Percentiles rank a stretch among this genome's conserved stretches.
These are phyloP conservation scores for Synergus umbraculus DNA, from an alignment of 2,888 invertebrate species.

Conservation along the genomic window DNA sequence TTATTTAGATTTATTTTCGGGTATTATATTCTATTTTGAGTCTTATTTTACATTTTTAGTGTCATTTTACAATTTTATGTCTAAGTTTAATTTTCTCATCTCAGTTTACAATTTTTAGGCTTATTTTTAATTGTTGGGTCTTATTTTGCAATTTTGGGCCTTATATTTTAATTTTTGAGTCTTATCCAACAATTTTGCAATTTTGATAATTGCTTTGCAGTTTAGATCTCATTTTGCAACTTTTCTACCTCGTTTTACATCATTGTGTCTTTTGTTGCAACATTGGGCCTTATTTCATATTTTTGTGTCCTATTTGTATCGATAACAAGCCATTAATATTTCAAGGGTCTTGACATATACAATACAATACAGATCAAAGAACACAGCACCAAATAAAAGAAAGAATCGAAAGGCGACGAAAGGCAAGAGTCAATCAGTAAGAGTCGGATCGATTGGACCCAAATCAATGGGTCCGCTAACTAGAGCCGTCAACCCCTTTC, in stretches of 20 bases:
- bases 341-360: background rate
- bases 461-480: conserved; percentile 56
- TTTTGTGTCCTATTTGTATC: background rate
- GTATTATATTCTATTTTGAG: no score
- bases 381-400: conserved; percentile 20
- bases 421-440: conserved; percentile 58
- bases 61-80: no score
- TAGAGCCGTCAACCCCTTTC: conserved; percentile 57
- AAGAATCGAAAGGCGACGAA: conserved; percentile 42
- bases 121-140: no score
- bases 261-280: background rate
- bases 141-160: background rate
- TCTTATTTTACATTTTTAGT: no score
- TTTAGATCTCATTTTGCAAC: no score
- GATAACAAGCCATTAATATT: background rate
- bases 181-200: no score
- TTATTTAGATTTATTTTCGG: no score
- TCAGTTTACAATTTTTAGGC: no score
- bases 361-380: background rate
- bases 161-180: background rate
- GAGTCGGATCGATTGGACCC: conserved; percentile 45
- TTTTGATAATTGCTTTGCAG: no score
- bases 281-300: background rate
- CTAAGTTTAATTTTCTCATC: no score
- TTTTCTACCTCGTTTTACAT: no score